Conservation (phyloP, 2,113 vertebrate species). For the Poeciliopsis occidentalis region DNA sequence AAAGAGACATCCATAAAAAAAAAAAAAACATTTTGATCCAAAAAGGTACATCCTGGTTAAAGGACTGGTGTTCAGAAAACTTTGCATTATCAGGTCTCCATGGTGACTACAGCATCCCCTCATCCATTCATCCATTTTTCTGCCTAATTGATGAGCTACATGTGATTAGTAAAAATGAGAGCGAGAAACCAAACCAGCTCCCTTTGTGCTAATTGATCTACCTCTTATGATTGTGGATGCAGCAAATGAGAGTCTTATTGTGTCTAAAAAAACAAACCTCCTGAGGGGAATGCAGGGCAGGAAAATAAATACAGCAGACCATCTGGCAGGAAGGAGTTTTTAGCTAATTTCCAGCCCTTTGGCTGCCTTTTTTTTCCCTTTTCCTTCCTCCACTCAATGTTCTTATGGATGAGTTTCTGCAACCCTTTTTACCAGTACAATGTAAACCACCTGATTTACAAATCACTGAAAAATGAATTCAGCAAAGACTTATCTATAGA, state of each 20-base stretch:
- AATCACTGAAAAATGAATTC: neutral
- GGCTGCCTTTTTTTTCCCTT: conserved; percentile 24
- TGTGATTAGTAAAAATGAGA: conserved; percentile 49
- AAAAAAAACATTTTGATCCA: neutral
- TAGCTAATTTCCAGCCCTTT: conserved; percentile 27
- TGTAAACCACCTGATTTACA: conserved; percentile 19
- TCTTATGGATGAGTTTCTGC: conserved; percentile 19
- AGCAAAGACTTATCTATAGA: neutral
- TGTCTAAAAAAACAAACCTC: conserved; percentile 15
- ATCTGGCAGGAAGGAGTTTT: conserved; percentile 57
- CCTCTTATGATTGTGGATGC: conserved; percentile 32
- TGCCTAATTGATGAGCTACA: conserved; percentile 48
- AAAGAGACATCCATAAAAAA: conserved; percentile 3
- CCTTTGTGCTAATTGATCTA: conserved; percentile 42
- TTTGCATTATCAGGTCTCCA: conserved; percentile 56
- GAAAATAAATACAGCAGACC: conserved; percentile 24
- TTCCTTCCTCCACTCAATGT: conserved; percentile 11
- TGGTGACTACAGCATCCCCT: conserved; percentile 34
- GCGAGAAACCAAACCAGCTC: conserved; percentile 31
- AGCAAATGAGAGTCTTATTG: conserved; percentile 7
- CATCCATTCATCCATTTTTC: conserved; percentile 43
- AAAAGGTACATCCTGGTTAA: conserved; percentile 6
- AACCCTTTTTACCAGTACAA: neutral
- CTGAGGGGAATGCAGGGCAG: neutral
- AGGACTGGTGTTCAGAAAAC: conserved; percentile 37